Evolutionary conservation across 2,888 invertebrate genomes (phyloP), one percentile per base, ranked within the genome.

Genomic region (Nemotelus pantherinus): DNA sequence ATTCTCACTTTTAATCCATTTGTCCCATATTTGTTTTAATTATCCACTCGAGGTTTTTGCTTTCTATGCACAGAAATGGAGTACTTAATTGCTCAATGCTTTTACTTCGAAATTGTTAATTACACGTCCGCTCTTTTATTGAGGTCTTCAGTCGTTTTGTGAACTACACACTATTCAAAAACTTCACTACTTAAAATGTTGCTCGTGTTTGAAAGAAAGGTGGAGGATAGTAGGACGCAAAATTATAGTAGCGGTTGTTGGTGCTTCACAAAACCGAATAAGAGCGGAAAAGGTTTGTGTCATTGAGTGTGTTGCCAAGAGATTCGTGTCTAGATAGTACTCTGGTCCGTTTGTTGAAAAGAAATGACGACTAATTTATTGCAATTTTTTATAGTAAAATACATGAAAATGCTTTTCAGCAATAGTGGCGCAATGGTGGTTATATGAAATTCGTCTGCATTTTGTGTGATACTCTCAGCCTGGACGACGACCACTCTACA

Each of bases 331-430:
- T 7, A 43, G 55, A 41, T 43, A n/a, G n/a, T 68, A 63, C 70
- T 70, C 68, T 68, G 55, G 41, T 70, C 44, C 9, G 6, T 58
- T 72, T 25, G 45, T 47, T 57, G 45, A 43, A 72, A 71, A 72
- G 72, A 74, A 74, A 74, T 74, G 74, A 48, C 74, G 74, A 60
- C 74, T 74, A 74, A 74, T 74, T 63, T 74, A 74, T 74, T 60
- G 60, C 60, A 63, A 48, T 74, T 72, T 72, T 60, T 74, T 74
- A 74, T 60, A 63, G 60, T 41, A 60, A 60, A 74, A 74, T 74
- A 74, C 74, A 74, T 60, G 74, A 63, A 74, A 74, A 60, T 41
- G 74, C 74, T 60, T 50, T 74, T 53, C 47, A 55, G 43, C 7
- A 47, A 70, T 25, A 25, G 25, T 25, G 25, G 25, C 25, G 25